phyloP scores from a whole-genome alignment of 2,888 invertebrate species.

The Ditula angustiorana region DNA sequence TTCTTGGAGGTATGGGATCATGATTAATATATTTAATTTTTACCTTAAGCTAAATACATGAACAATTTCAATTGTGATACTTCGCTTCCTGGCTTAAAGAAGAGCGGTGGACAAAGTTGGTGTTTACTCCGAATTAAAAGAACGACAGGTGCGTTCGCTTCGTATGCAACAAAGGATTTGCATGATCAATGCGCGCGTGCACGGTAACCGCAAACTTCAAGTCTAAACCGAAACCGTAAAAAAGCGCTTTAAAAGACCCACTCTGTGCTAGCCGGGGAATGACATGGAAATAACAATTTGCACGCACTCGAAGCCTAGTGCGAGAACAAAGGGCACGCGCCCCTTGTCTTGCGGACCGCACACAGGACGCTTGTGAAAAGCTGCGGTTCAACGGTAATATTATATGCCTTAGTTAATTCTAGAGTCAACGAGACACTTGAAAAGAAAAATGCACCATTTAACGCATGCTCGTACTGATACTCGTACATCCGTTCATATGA shows the following conservation, averaged over 20 bases:
- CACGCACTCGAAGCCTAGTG: conserved; percentile 54
- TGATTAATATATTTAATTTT: conserved; percentile 5
- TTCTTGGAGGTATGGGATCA: conserved; percentile 15
- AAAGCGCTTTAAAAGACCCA: conserved; percentile 24
- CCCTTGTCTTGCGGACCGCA: conserved; percentile 56
- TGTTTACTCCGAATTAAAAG: conserved; percentile 42
- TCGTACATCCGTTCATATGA: background rate
- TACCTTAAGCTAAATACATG: too few relatives aligned
- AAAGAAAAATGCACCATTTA: background rate
- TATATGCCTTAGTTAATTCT: conserved; percentile 34
- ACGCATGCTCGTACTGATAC: background rate
- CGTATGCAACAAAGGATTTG: conserved; percentile 54
- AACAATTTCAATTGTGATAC: too few relatives aligned
- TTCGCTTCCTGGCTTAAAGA: too few relatives aligned
- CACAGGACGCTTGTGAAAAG: conserved; percentile 65
- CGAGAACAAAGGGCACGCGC: conserved; percentile 63
- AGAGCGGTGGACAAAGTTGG: conserved; percentile 26
- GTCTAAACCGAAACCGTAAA: conserved; percentile 30
- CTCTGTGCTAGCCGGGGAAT: conserved; percentile 3
- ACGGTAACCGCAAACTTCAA: conserved; percentile 63
- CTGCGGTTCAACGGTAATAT: conserved; percentile 65
- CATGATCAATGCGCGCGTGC: conserved; percentile 64
- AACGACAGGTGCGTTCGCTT: conserved; percentile 58
- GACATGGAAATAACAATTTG: conserved; percentile 46
- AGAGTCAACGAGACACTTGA: background rate